These are phyloP conservation scores for Chamaea fasciata DNA, from an alignment of 2,113 vertebrate genomes.

Conservation along the genomic window DNA sequence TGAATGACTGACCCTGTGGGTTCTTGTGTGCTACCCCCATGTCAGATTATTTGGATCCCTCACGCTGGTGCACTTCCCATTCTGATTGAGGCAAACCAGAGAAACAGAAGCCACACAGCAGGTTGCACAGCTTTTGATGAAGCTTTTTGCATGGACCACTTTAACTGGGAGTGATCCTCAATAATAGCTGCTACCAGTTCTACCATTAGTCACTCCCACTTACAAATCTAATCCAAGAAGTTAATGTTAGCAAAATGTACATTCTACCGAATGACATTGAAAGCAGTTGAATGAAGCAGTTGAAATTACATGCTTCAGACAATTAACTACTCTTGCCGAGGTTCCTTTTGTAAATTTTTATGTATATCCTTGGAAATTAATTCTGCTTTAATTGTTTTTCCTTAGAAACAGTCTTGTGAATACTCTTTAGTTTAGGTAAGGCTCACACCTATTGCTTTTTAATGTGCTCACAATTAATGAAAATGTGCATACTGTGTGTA, in stretches of 20 bases:
- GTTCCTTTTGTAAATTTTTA: neutral
- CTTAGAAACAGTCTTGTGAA: neutral
- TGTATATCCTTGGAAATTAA: neutral
- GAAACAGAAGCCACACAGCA: constrained; percentile 35
- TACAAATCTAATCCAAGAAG: neutral
- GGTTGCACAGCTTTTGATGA: neutral
- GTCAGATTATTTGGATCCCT: neutral
- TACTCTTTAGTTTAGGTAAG: neutral
- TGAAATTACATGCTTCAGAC: neutral
- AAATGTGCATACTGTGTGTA: constrained; percentile 1
- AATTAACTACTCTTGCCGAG: neutral
- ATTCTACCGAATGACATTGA: neutral
- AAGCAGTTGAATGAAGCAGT: neutral
- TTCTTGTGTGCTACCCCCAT: neutral
- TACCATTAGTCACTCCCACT: neutral
- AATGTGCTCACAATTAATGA: neutral
- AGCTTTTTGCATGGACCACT: neutral
- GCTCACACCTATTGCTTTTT: neutral
- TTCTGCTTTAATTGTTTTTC: neutral
- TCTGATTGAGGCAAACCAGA: neutral
- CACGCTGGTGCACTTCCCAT: neutral
- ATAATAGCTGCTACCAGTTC: neutral
- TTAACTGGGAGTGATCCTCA: neutral
- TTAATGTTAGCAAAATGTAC: neutral
- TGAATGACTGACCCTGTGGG: neutral